Evolutionary conservation across 2,113 vertebrate genomes (phyloP).

Genomic region (Sinocyclocheilus rhinocerous): DNA sequence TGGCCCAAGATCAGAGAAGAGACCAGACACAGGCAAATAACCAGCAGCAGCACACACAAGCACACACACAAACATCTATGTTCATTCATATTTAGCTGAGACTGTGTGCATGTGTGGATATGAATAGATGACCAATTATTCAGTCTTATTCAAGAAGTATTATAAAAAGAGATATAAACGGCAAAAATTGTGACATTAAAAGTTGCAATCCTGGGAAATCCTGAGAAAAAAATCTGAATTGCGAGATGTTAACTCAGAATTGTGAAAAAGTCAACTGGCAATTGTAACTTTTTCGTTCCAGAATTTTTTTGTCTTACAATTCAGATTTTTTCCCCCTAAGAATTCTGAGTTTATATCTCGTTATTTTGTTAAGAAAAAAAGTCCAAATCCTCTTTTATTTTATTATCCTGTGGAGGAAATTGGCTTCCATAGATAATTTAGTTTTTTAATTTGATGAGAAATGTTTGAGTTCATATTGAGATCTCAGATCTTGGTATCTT

Average conservation of each 20-base stretch:
- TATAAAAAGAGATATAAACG: background rate
- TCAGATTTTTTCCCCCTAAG: no score
- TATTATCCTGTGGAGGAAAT: no score
- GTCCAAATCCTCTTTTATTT: no score
- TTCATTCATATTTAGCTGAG: constrained; percentile 11
- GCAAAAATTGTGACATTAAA: background rate
- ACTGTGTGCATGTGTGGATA: background rate
- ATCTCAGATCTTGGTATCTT: background rate
- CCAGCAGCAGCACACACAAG: constrained; percentile 1
- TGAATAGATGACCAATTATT: background rate
- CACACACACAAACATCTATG: constrained; percentile 3
- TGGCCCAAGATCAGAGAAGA: constrained; percentile 36
- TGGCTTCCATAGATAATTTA: background rate
- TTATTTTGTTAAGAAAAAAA: no score
- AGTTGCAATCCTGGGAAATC: no score
- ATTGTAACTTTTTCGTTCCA: no score
- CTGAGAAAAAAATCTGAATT: background rate
- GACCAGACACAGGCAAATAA: constrained; percentile 9
- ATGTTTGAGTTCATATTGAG: background rate
- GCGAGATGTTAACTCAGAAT: background rate
- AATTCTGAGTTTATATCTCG: no score
- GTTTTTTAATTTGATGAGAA: background rate
- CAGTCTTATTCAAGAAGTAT: background rate
- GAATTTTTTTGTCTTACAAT: no score
- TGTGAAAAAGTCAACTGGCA: background rate